Conservation (phyloP, 2,113 vertebrate species). For the Bos taurus region ARS-UCD2.0 NC_037329.1:118450001-118450500, state of each 20-base stretch:
- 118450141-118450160: accelerated
- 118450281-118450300: not conserved
- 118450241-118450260: accelerated
- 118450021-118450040: not conserved
- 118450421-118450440: not conserved
- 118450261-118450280: not conserved
- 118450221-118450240: not conserved
- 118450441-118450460: not conserved
- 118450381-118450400: not conserved
- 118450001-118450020: not conserved
- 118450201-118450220: not conserved
- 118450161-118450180: not conserved
- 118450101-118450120: not conserved
- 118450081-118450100: not conserved
- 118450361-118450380: not conserved
- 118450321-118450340: not conserved
- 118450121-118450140: not conserved
- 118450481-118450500: not conserved
- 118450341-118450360: not conserved
- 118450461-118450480: not conserved
- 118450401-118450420: not conserved
- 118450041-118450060: not conserved
- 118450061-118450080: not conserved
- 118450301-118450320: not conserved
- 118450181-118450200: not conserved